phyloP scores from a whole-genome alignment of 2,888 invertebrate species.

The Callinectes sapidus region DNA sequence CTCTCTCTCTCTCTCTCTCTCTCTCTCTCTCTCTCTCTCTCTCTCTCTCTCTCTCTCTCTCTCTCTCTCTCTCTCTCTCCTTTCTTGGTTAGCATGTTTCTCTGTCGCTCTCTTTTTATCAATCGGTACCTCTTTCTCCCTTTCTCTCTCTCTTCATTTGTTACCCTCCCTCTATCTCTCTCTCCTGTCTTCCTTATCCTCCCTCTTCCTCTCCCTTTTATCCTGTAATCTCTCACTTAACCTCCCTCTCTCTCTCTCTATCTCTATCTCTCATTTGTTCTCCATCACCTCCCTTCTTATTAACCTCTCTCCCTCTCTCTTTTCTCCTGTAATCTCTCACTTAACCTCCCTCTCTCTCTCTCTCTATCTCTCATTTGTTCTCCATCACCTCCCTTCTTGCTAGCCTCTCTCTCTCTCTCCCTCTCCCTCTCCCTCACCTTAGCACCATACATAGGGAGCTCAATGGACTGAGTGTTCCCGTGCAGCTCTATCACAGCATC shows the following conservation, averaged over 20 bases:
- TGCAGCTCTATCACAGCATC: conserved; percentile 62
- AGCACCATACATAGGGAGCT: conserved; percentile 63
- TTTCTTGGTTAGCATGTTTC: too few relatives aligned
- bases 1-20: not conserved
- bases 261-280: too few relatives aligned
- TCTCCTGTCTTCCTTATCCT: too few relatives aligned
- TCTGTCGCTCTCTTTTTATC: too few relatives aligned
- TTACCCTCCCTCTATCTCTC: too few relatives aligned
- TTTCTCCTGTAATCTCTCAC: not conserved
- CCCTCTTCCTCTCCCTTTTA: too few relatives aligned
- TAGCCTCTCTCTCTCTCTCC: not conserved
- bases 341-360: not conserved
- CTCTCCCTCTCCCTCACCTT: conserved; percentile 45
- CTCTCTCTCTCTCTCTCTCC: too few relatives aligned
- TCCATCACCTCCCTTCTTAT: not conserved
- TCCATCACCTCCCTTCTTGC: not conserved
- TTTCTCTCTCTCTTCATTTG: too few relatives aligned
- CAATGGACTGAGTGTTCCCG: conserved; percentile 53
- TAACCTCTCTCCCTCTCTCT: not conserved
- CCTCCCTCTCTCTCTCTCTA: too few relatives aligned
- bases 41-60: not conserved
- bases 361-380: not conserved
- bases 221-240: too few relatives aligned
- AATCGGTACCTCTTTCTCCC: too few relatives aligned
- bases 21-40: not conserved